Evolutionary conservation across 2,113 vertebrate species (phyloP).

Genomic region (Columba livia): DNA sequence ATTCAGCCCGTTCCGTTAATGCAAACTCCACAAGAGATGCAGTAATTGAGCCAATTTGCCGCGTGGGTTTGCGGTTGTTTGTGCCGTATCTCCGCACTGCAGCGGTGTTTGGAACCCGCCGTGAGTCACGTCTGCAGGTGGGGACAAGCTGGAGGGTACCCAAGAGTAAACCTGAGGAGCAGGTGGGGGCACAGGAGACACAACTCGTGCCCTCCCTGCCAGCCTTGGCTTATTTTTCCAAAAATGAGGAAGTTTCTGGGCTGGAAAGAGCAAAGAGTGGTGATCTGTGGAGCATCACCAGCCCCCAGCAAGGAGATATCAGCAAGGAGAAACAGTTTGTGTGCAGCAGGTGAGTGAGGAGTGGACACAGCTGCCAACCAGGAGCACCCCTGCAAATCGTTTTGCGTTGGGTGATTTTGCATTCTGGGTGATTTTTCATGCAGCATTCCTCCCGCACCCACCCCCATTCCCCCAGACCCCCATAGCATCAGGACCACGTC

Average conservation of each 20-base stretch:
- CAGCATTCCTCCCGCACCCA: background rate
- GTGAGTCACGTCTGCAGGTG: background rate
- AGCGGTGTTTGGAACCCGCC: background rate
- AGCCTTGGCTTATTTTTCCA: background rate
- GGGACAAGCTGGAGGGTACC: background rate
- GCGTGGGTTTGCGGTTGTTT: background rate
- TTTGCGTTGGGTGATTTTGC: background rate
- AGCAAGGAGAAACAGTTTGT: background rate
- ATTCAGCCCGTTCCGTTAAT: background rate
- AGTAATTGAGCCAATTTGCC: background rate
- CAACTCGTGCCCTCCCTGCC: background rate
- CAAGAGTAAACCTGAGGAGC: background rate
- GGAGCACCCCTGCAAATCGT: accelerated
- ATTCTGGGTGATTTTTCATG: background rate
- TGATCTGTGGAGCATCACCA: background rate
- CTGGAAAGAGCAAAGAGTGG: background rate
- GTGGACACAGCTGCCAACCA: accelerated
- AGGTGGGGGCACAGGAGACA: background rate
- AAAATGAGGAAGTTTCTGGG: background rate
- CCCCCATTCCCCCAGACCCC: background rate
- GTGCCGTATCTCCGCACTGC: accelerated
- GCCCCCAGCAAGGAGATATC: too few species aligned
- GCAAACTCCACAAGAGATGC: background rate
- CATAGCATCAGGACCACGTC: background rate
- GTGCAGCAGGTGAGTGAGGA: background rate